phyloP scores from a whole-genome alignment of 2,113 vertebrate species.

The Andinoacara biseriatus region DNA sequence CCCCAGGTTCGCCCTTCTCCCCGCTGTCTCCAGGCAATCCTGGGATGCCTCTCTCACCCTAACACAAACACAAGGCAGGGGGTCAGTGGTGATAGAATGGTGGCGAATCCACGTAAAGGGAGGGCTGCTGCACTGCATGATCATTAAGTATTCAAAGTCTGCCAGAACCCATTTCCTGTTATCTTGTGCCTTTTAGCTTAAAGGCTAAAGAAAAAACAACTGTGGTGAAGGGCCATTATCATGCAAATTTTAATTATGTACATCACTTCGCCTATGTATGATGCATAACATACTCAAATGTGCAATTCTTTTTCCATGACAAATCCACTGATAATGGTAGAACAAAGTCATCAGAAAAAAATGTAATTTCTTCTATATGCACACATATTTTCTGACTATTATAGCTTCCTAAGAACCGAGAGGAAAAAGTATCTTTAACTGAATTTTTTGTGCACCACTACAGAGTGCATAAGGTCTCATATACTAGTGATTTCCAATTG shows the following conservation, averaged over 20 bases:
- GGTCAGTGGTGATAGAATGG: conserved; percentile 18
- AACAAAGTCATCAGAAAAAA: not conserved
- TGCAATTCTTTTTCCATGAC: not conserved
- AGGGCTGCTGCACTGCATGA: conserved; percentile 33
- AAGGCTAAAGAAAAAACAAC: conserved; percentile 16
- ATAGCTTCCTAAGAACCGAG: no score
- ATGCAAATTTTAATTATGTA: conserved; percentile 32
- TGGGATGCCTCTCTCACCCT: conserved; percentile 95
- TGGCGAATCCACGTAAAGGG: conserved; percentile 6
- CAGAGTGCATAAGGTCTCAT: no score
- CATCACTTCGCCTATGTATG: conserved; percentile 14
- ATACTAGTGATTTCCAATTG: not conserved
- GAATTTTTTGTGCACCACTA: no score
- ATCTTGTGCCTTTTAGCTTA: conserved; percentile 32
- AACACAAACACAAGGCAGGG: conserved; percentile 33
- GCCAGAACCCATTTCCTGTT: conserved; percentile 29
- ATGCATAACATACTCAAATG: not conserved
- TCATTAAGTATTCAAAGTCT: conserved; percentile 57
- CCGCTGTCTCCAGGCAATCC: conserved; percentile 90
- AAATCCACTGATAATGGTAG: not conserved
- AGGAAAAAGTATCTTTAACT: no score
- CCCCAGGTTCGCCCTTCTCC: conserved; percentile 88
- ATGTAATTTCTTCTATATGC: not conserved
- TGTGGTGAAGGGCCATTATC: not conserved
- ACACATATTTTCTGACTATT: not conserved